These are phyloP conservation scores for Sinella curviseta DNA, from an alignment of 1,140 invertebrate genomes.

Conservation along the genomic window DNA sequence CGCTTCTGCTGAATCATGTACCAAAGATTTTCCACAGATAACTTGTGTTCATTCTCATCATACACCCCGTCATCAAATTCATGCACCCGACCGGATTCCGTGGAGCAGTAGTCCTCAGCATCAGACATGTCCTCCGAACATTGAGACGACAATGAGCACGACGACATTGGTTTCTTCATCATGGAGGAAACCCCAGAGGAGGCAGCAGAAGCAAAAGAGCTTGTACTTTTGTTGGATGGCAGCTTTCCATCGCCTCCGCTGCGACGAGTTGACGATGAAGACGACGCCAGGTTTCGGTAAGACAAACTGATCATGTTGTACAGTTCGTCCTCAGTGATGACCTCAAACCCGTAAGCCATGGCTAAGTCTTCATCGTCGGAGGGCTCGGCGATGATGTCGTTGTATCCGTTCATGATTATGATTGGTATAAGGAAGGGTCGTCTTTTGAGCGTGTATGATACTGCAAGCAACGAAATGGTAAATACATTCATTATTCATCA, in stretches of 20 bases:
- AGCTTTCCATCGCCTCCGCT: not conserved
- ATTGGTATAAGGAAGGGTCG: slow-evolving; percentile 18
- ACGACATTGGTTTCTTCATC: not conserved
- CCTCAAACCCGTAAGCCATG: slow-evolving; percentile 1
- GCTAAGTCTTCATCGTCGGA: slow-evolving; percentile 4
- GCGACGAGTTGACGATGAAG: not conserved
- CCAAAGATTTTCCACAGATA: slow-evolving; percentile 11
- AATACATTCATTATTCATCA: too few species aligned
- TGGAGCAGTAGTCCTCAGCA: not conserved
- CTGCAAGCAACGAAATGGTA: not conserved
- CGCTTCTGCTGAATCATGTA: slow-evolving; percentile 6
- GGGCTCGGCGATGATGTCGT: not conserved
- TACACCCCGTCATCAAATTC: not conserved
- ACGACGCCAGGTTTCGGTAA: not conserved
- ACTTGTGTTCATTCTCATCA: not conserved
- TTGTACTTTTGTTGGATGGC: not conserved
- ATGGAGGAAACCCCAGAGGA: not conserved
- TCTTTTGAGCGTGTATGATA: not conserved
- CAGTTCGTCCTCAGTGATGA: slow-evolving; percentile 1
- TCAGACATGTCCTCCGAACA: not conserved
- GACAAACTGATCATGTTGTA: not conserved
- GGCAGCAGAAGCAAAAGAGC: not conserved
- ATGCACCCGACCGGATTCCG: not conserved
- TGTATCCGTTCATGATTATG: slow-evolving; percentile 20
- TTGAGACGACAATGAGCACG: not conserved